phyloP scores from a whole-genome alignment of 2,888 invertebrate species.

The Eubasilissa splendida region DNA sequence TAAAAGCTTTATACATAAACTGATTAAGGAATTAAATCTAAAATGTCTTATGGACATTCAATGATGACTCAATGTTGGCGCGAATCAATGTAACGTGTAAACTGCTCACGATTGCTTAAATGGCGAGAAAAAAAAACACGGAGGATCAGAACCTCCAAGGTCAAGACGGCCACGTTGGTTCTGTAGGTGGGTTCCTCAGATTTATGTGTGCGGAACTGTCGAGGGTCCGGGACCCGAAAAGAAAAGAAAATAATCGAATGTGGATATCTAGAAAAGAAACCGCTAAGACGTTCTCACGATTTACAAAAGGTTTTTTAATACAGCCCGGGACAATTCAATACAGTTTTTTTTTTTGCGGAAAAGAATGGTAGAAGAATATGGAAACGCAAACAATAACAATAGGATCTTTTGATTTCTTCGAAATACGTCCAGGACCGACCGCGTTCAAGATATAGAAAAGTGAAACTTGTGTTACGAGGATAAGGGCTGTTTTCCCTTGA shows the following conservation, averaged over 20 bases:
- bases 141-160: background rate
- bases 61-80: too few relatives aligned
- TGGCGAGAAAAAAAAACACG: constrained; percentile 42
- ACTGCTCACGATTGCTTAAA: constrained; percentile 17
- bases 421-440: constrained; percentile 28
- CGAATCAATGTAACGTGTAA: too few relatives aligned
- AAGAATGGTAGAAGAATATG: constrained; percentile 47
- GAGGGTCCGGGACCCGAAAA: constrained; percentile 28
- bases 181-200: constrained; percentile 39
- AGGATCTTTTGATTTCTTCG: constrained; percentile 46
- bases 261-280: constrained; percentile 53
- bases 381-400: constrained; percentile 50
- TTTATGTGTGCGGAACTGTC: constrained; percentile 49
- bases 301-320: constrained; percentile 51
- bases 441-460: constrained; percentile 2
- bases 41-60: too few relatives aligned
- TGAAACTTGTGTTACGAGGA: background rate
- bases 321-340: constrained; percentile 17
- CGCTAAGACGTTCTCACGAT: constrained; percentile 58
- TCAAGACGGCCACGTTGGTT: constrained; percentile 4
- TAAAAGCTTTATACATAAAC: too few relatives aligned
- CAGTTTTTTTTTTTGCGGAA: constrained; percentile 50
- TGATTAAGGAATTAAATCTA: too few relatives aligned
- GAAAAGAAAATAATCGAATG: constrained; percentile 28
- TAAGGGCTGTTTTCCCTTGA: constrained; percentile 23